Evolutionary conservation across 2,797 vertebrate genomes (phyloP).

Genomic region (Erithacus rubecula): DNA sequence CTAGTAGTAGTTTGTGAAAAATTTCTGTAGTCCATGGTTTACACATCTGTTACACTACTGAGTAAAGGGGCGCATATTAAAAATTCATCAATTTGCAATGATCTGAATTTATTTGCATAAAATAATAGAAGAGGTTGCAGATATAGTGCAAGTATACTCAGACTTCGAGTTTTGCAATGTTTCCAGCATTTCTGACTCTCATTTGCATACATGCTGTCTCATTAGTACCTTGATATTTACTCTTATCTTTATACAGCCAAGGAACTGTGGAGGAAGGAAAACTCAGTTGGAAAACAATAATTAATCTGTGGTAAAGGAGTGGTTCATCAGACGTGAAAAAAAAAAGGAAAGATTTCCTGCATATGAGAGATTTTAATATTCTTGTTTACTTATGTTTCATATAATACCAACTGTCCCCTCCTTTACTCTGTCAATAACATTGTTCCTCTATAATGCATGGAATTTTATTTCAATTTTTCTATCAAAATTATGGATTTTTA

Average conservation of each 20-base stretch:
- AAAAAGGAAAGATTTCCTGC: not conserved
- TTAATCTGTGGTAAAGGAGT: not conserved
- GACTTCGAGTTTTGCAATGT: not conserved
- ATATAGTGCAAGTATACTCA: not conserved
- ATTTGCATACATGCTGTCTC: accelerated
- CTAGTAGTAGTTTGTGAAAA: not conserved
- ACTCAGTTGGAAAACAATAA: not conserved
- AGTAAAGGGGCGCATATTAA: not conserved
- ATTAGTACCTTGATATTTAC: not conserved
- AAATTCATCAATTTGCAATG: not conserved
- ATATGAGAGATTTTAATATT: not conserved
- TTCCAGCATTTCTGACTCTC: not conserved
- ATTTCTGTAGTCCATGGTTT: not conserved
- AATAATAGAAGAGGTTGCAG: accelerated
- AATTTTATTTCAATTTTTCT: not conserved
- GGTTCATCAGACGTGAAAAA: not conserved
- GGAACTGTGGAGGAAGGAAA: accelerated
- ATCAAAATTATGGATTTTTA: not conserved
- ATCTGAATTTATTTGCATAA: not conserved
- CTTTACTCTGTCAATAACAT: not conserved
- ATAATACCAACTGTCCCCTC: accelerated
- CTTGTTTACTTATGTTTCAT: not conserved
- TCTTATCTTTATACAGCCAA: not conserved
- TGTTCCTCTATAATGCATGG: not conserved
- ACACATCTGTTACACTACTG: not conserved